Conservation (phyloP, 2,797 vertebrate genomes). For the Chaetodon trifasciatus region DNA sequence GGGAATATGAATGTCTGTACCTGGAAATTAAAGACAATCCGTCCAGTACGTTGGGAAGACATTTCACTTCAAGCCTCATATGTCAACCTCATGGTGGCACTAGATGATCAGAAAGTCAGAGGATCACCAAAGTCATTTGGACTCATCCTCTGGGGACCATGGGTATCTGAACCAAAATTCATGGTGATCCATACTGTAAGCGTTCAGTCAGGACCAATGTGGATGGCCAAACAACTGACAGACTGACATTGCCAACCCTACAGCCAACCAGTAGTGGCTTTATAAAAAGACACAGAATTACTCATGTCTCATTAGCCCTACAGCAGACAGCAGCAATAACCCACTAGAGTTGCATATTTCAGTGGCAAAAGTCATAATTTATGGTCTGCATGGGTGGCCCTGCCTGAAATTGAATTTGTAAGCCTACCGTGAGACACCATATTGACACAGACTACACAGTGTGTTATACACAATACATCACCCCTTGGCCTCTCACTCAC, state of each 20-base stretch:
- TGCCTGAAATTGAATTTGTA: slow-evolving; percentile 40
- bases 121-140: not conserved
- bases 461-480: slow-evolving; percentile 68
- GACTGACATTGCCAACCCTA: not conserved
- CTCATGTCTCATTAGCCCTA: not conserved
- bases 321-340: not conserved
- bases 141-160: not conserved
- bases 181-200: not conserved
- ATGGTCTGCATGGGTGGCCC: slow-evolving; percentile 75
- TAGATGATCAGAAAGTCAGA: not conserved
- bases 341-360: slow-evolving; percentile 21
- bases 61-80: not conserved
- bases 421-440: slow-evolving; percentile 39
- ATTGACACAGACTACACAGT: slow-evolving; percentile 66
- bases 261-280: not conserved
- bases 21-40: not conserved
- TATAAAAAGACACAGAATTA: not conserved
- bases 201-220: not conserved
- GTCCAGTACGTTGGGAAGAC: not conserved
- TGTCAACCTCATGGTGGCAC: not conserved
- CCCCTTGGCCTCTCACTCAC: slow-evolving; percentile 70
- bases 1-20: not conserved
- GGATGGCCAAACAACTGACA: not conserved
- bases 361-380: slow-evolving; percentile 56
- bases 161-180: not conserved